Base-by-base conservation (phyloP, 2,797 vertebrate species). In the Saxicola maurus region DNA sequence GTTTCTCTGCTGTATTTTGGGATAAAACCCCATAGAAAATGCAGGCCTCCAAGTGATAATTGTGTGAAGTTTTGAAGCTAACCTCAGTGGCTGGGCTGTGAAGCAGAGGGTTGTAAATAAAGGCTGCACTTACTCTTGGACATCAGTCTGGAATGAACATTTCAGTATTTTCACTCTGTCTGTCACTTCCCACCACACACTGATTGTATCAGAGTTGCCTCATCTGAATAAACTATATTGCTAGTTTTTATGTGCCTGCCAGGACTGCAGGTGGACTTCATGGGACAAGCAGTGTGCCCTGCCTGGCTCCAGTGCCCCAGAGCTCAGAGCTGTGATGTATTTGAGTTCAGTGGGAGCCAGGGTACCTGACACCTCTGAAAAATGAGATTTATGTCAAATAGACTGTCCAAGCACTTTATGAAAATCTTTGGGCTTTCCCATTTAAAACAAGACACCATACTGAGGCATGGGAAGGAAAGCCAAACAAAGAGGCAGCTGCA, bases 361-460 rank as follows among this genome's bases (percentile, higher is more conserved):
- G 62, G 45, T 37, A 3, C 68, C 40, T 72, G 89, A 65, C 76
- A 53, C 21, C 20, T 80, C 65, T 68, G 84, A 91, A 66, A 86
- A 91, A 86, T 81, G 43, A 69, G 69, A 25, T 48, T 90, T 59
- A 10, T 52, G 59, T 48, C 69, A 75, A 80, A 62, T 61, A 65
- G 66, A 43, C 61, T 91, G 86, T 59, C 82, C 33, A 35, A 86
- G 40, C 38, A 10, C 72, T 91, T 89, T 30, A 24, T 83, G 66
- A 52, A 93, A 85, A 75, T 85, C 66, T 75, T 76, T 87, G 84
- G 69, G 82, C 35, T 75, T 81, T 73, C 52, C 60, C 23, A 2
- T 71, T 40, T 57, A 48, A 89, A 94, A 61, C 65, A 82, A 90
- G 89, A 77, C 46, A 52, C 53, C 56, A 87, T 69, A 69, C 87